Conservation (phyloP, 1,140 invertebrate genomes). For the Limonius californicus region DNA sequence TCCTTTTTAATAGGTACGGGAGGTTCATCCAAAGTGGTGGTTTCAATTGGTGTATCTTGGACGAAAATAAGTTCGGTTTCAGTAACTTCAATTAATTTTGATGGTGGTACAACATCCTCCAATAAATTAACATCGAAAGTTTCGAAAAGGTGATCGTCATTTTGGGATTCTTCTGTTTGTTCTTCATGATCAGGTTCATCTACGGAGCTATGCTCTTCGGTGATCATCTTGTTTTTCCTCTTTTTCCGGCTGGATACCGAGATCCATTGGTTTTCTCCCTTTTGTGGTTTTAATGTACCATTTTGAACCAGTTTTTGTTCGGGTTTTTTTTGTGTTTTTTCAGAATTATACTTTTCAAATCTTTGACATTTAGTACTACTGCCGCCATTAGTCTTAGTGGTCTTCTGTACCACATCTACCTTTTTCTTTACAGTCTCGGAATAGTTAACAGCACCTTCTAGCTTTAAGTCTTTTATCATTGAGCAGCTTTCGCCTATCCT, state of each 20-base stretch:
- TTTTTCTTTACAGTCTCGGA: background rate
- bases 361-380: background rate
- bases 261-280: slow-evolving; percentile 41
- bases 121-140: slow-evolving; percentile 34
- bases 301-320: slow-evolving; percentile 15
- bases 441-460: background rate
- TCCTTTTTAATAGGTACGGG: too few relatives aligned
- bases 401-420: background rate
- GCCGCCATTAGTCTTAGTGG: too few relatives aligned
- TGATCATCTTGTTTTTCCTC: slow-evolving; percentile 38
- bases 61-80: too few relatives aligned
- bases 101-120: slow-evolving; percentile 33
- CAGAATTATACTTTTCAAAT: too few relatives aligned
- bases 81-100: too few relatives aligned
- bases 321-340: background rate
- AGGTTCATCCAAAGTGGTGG: too few relatives aligned
- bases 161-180: slow-evolving; percentile 6
- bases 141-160: slow-evolving; percentile 29
- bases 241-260: slow-evolving; percentile 44
- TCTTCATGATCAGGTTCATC: slow-evolving; percentile 18
- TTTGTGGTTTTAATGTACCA: slow-evolving; percentile 15
- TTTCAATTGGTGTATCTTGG: too few relatives aligned
- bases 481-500: background rate
- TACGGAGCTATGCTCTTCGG: slow-evolving; percentile 22
- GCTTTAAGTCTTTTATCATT: background rate